Conservation (phyloP, 2,113 vertebrate species). For the Vanacampus margaritifer region DNA sequence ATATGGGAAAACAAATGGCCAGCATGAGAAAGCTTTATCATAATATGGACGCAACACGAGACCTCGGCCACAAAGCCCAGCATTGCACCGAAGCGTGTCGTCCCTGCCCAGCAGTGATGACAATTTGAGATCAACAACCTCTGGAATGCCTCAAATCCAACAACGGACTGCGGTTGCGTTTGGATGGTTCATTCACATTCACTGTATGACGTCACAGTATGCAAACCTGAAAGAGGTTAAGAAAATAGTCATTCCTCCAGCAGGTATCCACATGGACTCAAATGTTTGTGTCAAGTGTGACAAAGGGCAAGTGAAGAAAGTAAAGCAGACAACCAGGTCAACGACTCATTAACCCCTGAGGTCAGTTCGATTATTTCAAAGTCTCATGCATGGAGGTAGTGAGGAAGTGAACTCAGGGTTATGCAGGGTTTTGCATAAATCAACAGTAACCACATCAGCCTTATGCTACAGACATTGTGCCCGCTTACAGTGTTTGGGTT, state of each 20-base stretch:
- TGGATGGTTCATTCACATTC: background rate
- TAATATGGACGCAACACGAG: conserved; percentile 5
- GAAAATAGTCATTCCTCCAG: conserved; percentile 27
- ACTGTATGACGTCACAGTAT: background rate
- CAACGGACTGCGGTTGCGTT: background rate
- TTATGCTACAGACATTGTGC: conserved; percentile 69
- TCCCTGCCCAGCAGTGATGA: conserved; percentile 6
- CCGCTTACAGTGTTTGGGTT: too few relatives aligned
- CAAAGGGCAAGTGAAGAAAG: conserved; percentile 38
- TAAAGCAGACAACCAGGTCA: conserved; percentile 36
- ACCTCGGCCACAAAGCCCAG: conserved; percentile 3
- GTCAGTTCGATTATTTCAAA: conserved; percentile 60
- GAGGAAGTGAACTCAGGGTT: conserved; percentile 63
- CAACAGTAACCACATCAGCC: conserved; percentile 73
- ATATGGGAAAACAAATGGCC: conserved; percentile 25
- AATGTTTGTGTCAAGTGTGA: conserved; percentile 21
- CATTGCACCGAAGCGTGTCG: conserved; percentile 18
- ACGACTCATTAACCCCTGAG: conserved; percentile 56
- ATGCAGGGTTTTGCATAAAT: conserved; percentile 53
- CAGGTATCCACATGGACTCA: conserved; percentile 16
- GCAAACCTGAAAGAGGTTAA: conserved; percentile 22
- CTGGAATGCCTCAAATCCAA: background rate
- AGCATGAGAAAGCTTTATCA: conserved; percentile 20
- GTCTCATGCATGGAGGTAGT: conserved; percentile 25
- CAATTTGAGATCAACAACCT: background rate